These are phyloP conservation scores for Podiceps cristatus DNA, from an alignment of 2,113 vertebrate genomes.

Conservation along the genomic window DNA sequence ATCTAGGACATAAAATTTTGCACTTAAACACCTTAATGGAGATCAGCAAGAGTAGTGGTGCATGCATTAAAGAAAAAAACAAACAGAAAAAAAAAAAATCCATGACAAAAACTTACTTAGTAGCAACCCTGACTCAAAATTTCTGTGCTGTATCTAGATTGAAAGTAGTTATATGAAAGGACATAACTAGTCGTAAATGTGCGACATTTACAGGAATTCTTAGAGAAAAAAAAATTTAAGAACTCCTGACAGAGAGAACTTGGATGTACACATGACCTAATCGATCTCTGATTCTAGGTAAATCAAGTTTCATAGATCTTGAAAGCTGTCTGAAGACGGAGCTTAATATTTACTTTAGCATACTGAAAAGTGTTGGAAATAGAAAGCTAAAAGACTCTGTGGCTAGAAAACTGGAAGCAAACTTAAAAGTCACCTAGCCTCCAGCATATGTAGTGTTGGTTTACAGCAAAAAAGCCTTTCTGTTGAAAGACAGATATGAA, in stretches of 20 bases:
- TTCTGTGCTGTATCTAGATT: background rate
- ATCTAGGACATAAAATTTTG: background rate
- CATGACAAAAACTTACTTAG: background rate
- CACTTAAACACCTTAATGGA: conserved; percentile 16
- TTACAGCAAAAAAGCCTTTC: background rate
- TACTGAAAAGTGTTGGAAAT: background rate
- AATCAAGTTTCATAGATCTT: background rate
- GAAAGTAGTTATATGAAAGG: background rate
- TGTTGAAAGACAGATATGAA: background rate
- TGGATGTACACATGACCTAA: background rate
- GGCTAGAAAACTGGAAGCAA: background rate
- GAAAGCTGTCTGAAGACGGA: background rate
- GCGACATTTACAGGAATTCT: background rate
- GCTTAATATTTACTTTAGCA: background rate
- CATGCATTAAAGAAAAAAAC: background rate
- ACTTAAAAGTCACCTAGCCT: background rate
- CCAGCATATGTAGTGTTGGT: background rate
- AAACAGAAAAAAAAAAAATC: background rate
- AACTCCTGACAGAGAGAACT: background rate
- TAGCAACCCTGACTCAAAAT: background rate
- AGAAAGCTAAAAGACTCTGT: background rate
- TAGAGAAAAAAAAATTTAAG: background rate
- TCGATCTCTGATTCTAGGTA: background rate
- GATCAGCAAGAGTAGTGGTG: background rate
- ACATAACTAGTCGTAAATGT: background rate